A percentile compares a stretch with the other conserved stretches of the same genome.
Conservation (phyloP, 2,113 vertebrate species). For the Sitta europaea region DNA sequence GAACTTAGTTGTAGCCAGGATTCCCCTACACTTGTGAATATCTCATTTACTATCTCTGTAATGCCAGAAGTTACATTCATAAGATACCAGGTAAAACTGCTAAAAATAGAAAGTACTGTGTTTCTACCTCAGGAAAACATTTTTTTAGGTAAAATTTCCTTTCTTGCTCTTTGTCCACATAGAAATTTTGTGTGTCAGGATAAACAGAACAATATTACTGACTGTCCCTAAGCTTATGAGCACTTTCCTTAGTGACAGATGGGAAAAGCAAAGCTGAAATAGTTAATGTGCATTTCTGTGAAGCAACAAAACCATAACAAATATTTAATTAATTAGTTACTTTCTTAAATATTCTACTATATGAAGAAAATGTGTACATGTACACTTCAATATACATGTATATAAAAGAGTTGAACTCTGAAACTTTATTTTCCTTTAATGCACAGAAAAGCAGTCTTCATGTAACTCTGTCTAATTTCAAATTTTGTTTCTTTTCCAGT, state of each 20-base stretch:
- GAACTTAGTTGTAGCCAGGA: not conserved
- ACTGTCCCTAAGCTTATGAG: not conserved
- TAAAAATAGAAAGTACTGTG: not conserved
- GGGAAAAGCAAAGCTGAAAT: slow-evolving; percentile 8
- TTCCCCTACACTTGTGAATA: not conserved
- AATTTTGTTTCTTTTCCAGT: not conserved
- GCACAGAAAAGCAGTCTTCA: not conserved
- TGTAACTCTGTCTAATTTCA: not conserved
- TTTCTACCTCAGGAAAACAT: not conserved
- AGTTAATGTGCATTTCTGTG: not conserved
- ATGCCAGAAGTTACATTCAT: not conserved
- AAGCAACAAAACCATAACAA: not conserved
- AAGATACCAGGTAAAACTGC: not conserved
- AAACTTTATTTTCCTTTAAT: not conserved
- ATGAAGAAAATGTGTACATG: not conserved
- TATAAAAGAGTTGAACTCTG: not conserved
- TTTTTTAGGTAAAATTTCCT: not conserved
- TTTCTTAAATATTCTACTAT: not conserved
- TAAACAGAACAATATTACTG: not conserved
- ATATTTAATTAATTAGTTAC: not conserved
- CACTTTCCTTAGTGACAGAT: not conserved
- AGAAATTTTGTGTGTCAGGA: not conserved
- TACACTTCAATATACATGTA: rapidly evolving
- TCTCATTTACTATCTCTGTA: not conserved
- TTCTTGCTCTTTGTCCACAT: not conserved